Conservation (phyloP, 2,113 vertebrate species). For the Pongo pygmaeus region DNA sequence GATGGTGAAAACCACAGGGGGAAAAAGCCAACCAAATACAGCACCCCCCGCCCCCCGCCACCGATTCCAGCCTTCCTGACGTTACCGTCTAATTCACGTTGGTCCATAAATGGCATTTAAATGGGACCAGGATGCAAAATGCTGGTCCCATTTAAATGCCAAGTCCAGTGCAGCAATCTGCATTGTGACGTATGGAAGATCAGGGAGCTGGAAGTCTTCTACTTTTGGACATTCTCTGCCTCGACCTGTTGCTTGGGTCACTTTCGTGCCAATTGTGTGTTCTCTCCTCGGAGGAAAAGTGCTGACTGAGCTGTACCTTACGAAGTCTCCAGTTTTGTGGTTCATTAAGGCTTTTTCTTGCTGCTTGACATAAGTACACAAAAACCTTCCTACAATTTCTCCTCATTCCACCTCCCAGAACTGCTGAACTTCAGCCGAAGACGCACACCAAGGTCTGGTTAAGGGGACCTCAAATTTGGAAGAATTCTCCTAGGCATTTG, state of each 20-base stretch:
- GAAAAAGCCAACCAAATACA: constrained; percentile 52
- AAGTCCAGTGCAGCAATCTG: neutral
- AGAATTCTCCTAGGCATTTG: neutral
- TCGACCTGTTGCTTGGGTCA: constrained; percentile 44
- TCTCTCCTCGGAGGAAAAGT: constrained; percentile 69
- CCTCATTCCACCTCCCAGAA: neutral
- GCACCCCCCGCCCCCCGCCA: neutral
- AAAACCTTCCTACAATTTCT: neutral
- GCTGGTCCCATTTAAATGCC: too few species aligned
- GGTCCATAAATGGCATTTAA: constrained; percentile 42
- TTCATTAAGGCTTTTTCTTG: constrained; percentile 71
- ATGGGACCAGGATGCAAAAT: neutral
- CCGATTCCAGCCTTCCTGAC: constrained; percentile 66
- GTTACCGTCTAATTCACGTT: constrained; percentile 51
- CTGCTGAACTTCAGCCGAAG: neutral
- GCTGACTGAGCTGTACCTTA: constrained; percentile 78
- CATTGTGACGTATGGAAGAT: constrained; percentile 26
- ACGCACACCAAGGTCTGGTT: neutral
- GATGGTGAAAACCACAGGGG: constrained; percentile 81
- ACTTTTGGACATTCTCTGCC: constrained; percentile 13
- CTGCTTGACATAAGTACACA: constrained; percentile 26
- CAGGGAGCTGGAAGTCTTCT: neutral
- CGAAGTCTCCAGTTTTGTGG: constrained; percentile 71
- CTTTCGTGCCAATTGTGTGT: constrained; percentile 71
- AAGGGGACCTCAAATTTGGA: neutral